These are phyloP conservation scores for Mesaphorura yosii DNA, from an alignment of 1,140 invertebrate species.

Conservation along the genomic window DNA sequence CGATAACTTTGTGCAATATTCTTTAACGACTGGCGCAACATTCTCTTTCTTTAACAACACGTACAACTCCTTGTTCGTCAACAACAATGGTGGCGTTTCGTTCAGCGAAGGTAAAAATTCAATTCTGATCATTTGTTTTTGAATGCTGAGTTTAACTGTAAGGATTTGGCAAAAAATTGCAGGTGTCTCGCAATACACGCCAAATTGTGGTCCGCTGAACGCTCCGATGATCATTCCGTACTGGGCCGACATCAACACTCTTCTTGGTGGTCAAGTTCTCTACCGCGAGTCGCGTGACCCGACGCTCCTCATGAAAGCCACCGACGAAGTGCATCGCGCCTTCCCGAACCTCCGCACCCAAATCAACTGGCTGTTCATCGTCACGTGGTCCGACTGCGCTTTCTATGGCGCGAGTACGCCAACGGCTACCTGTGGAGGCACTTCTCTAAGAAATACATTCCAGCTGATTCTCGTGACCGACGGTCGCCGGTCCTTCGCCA, in stretches of 20 bases:
- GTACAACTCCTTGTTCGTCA: neutral
- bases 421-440: neutral
- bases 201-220: neutral
- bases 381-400: constrained; percentile 9
- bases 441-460: constrained; percentile 33
- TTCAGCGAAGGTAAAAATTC: neutral
- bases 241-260: constrained; percentile 5
- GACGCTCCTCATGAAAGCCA: neutral
- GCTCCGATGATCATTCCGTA: constrained; percentile 1
- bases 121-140: neutral
- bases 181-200: neutral
- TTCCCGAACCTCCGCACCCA: neutral
- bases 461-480: constrained; percentile 35
- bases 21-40: neutral
- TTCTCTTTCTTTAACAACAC: neutral
- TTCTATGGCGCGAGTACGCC: constrained; percentile 9
- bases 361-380: constrained; percentile 11
- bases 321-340: neutral
- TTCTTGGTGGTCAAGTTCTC: neutral
- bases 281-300: constrained; percentile 3
- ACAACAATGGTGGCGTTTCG: neutral
- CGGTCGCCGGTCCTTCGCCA: constrained; percentile 33
- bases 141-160: neutral
- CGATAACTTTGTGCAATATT: neutral
- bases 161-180: neutral